phyloP scores from a whole-genome alignment of 2,888 invertebrate genomes.

The Neoitamus cyanurus region DNA sequence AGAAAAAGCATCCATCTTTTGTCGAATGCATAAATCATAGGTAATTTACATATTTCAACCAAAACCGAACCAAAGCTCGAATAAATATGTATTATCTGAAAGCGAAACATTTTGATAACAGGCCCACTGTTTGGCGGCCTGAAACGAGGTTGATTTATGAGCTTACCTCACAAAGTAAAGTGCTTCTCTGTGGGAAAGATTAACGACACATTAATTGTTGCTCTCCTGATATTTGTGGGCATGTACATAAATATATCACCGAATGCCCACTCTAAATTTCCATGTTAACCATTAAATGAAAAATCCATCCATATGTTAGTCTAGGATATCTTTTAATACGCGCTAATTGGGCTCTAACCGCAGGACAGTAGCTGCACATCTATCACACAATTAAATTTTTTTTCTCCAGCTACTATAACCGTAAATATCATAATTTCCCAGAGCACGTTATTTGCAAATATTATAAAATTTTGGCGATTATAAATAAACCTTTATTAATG shows the following conservation, averaged over 20 bases:
- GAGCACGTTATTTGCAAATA: no score
- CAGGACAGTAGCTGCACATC: not conserved
- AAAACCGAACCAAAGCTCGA: not conserved
- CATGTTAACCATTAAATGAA: not conserved
- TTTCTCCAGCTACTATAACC: not conserved
- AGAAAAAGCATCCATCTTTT: not conserved
- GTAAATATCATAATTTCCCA: not conserved
- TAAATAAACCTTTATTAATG: no score
- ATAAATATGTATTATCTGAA: constrained; percentile 1
- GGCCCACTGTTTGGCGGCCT: not conserved
- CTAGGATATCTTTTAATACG: not conserved
- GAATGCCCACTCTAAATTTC: not conserved
- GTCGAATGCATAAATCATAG: not conserved
- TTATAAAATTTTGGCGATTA: no score
- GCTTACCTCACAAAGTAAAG: not conserved
- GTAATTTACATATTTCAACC: not conserved
- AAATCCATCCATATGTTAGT: not conserved
- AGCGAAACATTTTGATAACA: not conserved
- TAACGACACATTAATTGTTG: not conserved
- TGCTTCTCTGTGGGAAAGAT: not conserved
- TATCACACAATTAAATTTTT: not conserved
- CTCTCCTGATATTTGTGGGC: not conserved
- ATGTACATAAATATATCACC: not conserved
- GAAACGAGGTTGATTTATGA: not conserved
- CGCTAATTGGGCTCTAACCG: not conserved